Evolutionary conservation across 2,888 invertebrate species (phyloP), one percentile per base, ranked within the genome.

Genomic region (Drosophila anceps): DNA sequence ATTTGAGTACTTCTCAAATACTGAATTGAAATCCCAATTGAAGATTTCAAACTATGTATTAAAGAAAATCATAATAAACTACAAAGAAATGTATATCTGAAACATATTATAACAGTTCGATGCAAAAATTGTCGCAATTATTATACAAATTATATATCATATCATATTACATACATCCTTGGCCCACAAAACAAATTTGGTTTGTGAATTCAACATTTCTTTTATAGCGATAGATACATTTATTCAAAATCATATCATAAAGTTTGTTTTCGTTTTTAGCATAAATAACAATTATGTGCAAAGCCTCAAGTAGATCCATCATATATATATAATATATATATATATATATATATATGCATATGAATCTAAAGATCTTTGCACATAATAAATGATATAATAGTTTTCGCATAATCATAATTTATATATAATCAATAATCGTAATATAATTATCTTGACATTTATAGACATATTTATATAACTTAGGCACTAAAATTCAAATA

Each of bases 161-260:
- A 46, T 48, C 48, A 29, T 10, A 29, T 27, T 4, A 46, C 12
- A 46, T 15, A 46, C 7, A 43, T 20, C 27, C 7, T 6, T 1
- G 12, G n/a, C 0, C 20, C 8, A 1, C 24, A 24, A 15, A 3
- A n/a, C n/a, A n/a, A n/a, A n/a, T n/a, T n/a, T n/a, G n/a, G n/a
- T n/a, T n/a, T n/a, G n/a, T n/a, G n/a, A 69, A 62, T 50, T 24
- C 51, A 2, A 13, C 24, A 37, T 29, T 51, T 48, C 27, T 43
- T 67, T 67, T 63, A 69, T 86, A 88, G 88, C 81, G 79, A 86
- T 84, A 86, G 84, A 84, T 88, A 84, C 79, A 86, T 84, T 88
- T 84, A 88, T 84, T 88, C 62, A 88, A 83, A 84, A 88, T 84
- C 84, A 86, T 88, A 84, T 84, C 84, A 77, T 77, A 73, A 62